Base-by-base conservation (phyloP, 2,113 vertebrate species). In the Pao palembangensis region DNA sequence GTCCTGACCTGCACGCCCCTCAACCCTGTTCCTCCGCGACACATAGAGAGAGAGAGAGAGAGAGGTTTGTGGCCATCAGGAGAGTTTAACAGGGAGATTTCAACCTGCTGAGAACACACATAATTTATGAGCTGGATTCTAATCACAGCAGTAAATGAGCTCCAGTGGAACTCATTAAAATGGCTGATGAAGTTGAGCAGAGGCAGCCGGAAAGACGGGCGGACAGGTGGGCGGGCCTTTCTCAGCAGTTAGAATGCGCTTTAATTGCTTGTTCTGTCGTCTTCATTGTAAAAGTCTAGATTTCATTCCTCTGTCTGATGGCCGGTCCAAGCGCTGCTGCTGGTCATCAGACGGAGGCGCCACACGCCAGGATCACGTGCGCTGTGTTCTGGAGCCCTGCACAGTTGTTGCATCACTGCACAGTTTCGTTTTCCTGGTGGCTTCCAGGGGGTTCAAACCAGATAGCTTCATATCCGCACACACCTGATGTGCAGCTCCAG, bases 81-180 rank as follows among this genome's bases (percentile, higher is more conserved):
- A 14, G 68, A 70, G 61, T 64, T 69, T 58, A 59, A 65, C 56
- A 58, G 58, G 58, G 79, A 71, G 42, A 80, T 73, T 60, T 69
- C 67, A 75, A 76, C 86, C 86, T 86, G 73, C 83, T 78, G 88
- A 77, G 81, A 82, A 81, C 80, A 81, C 86, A 78, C 76, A 86
- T 86, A 58, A 89, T 89, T 85, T 84, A 90, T 88, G 81, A 88
- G 67, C 61, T 70, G 52, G 49, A 82, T 82, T 85, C 76, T 85
- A 88, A 89, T 91, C 80, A 81, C 69, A 49, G 73, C 70, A 64
- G 75, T 61, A 87, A 84, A 88, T 84, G 76, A 87, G 82, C 69
- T 86, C 86, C 88, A 88, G 46, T 88, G 87, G 83, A 90, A 82
- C 78, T 89, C 85, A 89, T 91, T 90, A 88, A 70, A 64, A 69